phyloP scores from a whole-genome alignment of 1,140 invertebrate species.

The Caenorhabditis remanei region DNA sequence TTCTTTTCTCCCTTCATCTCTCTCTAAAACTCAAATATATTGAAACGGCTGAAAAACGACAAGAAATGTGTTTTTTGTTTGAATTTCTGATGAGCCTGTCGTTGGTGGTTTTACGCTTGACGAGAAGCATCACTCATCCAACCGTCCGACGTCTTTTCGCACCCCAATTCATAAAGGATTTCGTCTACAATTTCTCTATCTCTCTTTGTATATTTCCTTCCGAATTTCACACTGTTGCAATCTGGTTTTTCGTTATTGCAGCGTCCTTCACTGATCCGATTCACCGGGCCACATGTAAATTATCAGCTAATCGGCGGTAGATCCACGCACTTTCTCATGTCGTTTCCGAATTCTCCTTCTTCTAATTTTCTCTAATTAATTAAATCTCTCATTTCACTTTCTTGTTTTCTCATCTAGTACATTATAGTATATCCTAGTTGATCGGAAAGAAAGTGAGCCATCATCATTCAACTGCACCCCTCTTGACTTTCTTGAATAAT shows the following conservation, averaged over 20 bases:
- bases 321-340: constrained; percentile 23
- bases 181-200: background rate
- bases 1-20: background rate
- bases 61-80: constrained; percentile 2
- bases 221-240: constrained; percentile 20
- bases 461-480: background rate
- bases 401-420: background rate
- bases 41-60: background rate
- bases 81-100: constrained; percentile 50
- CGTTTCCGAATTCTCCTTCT: background rate
- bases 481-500: constrained; percentile 53
- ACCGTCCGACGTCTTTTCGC: background rate
- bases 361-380: background rate
- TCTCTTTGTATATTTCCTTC: background rate
- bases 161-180: constrained; percentile 29
- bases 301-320: constrained; percentile 37
- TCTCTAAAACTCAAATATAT: background rate
- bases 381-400: background rate
- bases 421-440: background rate
- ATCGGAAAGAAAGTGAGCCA: background rate
- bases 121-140: constrained; percentile 39
- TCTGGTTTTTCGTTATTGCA: constrained; percentile 5
- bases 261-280: constrained; percentile 14
- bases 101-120: background rate
- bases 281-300: constrained; percentile 15